phyloP scores from a whole-genome alignment of 2,888 invertebrate genomes.

The Agonopterix heracliana region DNA sequence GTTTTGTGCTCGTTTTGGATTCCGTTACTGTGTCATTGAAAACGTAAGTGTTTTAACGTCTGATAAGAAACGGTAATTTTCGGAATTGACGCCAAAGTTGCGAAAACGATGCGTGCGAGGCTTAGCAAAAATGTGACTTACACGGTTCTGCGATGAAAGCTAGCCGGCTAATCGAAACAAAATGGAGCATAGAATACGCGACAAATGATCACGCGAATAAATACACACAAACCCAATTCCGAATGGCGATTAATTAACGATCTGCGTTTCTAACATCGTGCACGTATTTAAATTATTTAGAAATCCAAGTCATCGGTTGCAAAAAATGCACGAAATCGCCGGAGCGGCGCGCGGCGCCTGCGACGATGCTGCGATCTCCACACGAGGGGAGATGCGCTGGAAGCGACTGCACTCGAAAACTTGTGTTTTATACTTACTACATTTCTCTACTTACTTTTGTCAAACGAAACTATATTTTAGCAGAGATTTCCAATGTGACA shows the following conservation, averaged over 20 bases:
- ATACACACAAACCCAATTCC: slow-evolving; percentile 55
- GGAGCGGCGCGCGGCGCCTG: slow-evolving; percentile 49
- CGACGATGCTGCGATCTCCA: slow-evolving; percentile 31
- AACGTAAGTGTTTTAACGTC: slow-evolving; percentile 42
- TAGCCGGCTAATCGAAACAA: neutral
- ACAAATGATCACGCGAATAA: slow-evolving; percentile 38
- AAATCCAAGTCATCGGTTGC: slow-evolving; percentile 66
- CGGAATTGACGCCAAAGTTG: no score
- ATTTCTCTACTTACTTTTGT: slow-evolving; percentile 1
- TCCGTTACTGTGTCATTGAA: slow-evolving; percentile 51
- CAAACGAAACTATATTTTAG: no score
- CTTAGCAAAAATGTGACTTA: neutral
- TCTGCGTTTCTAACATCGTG: slow-evolving; percentile 51
- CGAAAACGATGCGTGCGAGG: no score
- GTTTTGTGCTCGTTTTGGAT: slow-evolving; percentile 68
- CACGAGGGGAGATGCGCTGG: slow-evolving; percentile 27
- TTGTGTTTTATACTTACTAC: neutral
- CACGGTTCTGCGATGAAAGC: neutral
- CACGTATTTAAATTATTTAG: slow-evolving; percentile 74
- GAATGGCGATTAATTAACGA: slow-evolving; percentile 49
- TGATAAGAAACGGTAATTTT: no score
- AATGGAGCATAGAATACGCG: slow-evolving; percentile 17
- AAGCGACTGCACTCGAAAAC: slow-evolving; percentile 16
- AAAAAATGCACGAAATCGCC: slow-evolving; percentile 68
- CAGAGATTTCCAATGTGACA: no score